Conservation (phyloP, 2,888 invertebrate species). For the Melipona beecheii region DNA sequence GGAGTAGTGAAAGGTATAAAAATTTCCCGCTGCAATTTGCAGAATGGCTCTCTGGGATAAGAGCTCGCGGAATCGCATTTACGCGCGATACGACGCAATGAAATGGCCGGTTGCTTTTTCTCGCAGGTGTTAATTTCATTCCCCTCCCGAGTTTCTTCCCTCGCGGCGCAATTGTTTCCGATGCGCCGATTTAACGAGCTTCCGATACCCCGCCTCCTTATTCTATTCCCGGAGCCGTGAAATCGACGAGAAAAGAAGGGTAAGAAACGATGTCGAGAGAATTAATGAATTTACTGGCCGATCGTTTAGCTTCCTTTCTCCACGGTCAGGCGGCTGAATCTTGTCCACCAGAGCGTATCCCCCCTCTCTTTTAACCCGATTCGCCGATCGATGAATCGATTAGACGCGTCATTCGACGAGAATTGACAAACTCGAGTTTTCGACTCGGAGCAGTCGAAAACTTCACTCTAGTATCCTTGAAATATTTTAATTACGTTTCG, state of each 20-base stretch:
- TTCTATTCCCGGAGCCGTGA: slow-evolving; percentile 52
- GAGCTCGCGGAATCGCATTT: background rate
- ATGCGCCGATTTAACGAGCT: slow-evolving; percentile 61
- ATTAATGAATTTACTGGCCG: slow-evolving; percentile 70
- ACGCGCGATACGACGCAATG: slow-evolving; percentile 25
- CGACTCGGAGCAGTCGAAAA: background rate
- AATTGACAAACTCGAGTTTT: slow-evolving; percentile 35
- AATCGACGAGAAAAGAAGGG: slow-evolving; percentile 58
- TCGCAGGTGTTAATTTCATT: slow-evolving; percentile 48
- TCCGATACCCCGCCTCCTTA: slow-evolving; percentile 44
- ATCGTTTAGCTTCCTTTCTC: slow-evolving; percentile 65
- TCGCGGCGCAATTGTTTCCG: slow-evolving; percentile 62
- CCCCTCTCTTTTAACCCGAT: background rate
- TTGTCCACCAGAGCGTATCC: slow-evolving; percentile 22
- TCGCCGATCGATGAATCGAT: slow-evolving; percentile 59
- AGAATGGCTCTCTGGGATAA: background rate
- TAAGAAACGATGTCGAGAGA: slow-evolving; percentile 45
- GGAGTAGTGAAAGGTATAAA: background rate
- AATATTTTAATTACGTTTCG: too few relatives aligned
- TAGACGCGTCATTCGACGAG: slow-evolving; percentile 37
- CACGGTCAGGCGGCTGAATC: slow-evolving; percentile 54
- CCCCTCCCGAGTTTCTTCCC: slow-evolving; percentile 12
- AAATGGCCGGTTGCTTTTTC: slow-evolving; percentile 49
- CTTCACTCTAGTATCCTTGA: background rate
- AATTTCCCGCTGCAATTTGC: slow-evolving; percentile 14